Evolutionary conservation across 2,888 invertebrate genomes (phyloP).

Genomic region (Temnothorax rugatulus): DNA sequence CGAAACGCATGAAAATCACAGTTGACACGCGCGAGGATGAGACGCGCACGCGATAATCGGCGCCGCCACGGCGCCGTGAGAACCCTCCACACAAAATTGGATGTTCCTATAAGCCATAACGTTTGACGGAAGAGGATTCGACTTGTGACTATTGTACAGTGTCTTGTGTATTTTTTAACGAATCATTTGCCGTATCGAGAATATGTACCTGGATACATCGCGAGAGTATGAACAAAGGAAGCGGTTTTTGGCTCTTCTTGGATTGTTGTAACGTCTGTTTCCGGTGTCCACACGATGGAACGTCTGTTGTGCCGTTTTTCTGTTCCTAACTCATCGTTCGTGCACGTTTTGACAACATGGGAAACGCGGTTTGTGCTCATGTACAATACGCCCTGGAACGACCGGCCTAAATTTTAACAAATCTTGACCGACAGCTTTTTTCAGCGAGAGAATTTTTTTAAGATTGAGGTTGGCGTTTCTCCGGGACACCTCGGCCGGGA

Average conservation of each 20-base stretch:
- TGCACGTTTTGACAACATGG: neutral
- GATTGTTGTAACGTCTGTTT: conserved; percentile 28
- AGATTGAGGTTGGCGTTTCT: conserved; percentile 9
- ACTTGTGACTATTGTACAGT: conserved; percentile 67
- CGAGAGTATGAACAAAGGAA: conserved; percentile 2
- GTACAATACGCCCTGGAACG: neutral
- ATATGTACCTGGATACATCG: conserved; percentile 76
- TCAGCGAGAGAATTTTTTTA: conserved; percentile 9
- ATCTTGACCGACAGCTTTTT: neutral
- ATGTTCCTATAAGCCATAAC: conserved; percentile 76
- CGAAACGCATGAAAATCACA: conserved; percentile 72
- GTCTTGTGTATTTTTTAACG: conserved; percentile 67
- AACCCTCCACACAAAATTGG: conserved; percentile 71
- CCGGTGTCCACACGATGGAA: conserved; percentile 7
- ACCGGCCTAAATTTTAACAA: conserved; percentile 25
- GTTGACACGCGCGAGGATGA: conserved; percentile 49
- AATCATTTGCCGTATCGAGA: conserved; percentile 71
- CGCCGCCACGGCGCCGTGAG: conserved; percentile 46
- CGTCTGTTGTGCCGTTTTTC: conserved; percentile 25
- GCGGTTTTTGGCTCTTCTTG: conserved; percentile 14
- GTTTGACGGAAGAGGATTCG: conserved; percentile 58
- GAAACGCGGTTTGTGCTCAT: neutral
- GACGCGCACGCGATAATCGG: conserved; percentile 37
- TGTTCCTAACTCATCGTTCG: conserved; percentile 37
- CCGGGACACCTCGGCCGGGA: neutral